A percentile compares a stretch with the other conserved stretches of the same genome.
Evolutionary conservation across 92 coral and sea anemone genomes (phyloP).

Genomic region (Blastomussa wellsi): DNA sequence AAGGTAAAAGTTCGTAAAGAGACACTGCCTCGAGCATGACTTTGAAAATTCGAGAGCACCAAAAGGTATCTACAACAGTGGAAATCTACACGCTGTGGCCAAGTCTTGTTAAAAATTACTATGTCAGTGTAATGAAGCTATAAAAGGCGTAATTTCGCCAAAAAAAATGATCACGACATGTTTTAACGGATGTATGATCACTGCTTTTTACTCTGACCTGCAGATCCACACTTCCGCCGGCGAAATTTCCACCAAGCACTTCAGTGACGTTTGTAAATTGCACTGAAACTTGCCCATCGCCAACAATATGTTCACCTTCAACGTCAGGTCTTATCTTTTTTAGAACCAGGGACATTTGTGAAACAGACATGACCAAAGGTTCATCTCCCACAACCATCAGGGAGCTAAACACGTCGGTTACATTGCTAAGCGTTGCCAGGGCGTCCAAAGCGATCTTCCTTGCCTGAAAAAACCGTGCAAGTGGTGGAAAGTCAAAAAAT

Average conservation of each 20-base stretch:
- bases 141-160: no score
- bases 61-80: no score
- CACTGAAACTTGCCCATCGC: slow-evolving; percentile 32
- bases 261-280: slow-evolving; percentile 31
- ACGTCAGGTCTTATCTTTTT: slow-evolving; percentile 13
- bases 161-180: background rate
- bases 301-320: slow-evolving; percentile 7
- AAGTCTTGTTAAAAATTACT: no score
- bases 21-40: no score
- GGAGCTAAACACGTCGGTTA: slow-evolving; percentile 16
- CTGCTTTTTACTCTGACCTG: slow-evolving; percentile 5
- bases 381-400: slow-evolving; percentile 24
- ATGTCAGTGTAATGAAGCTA: no score
- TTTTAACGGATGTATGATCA: background rate
- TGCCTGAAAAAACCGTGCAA: background rate
- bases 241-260: background rate
- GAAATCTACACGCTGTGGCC: no score
- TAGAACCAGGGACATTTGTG: slow-evolving; percentile 25
- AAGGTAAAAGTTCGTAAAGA: no score
- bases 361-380: slow-evolving; percentile 10
- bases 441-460: background rate
- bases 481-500: background rate
- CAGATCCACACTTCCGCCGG: background rate
- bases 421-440: slow-evolving; percentile 10
- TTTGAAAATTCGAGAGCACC: no score